These are phyloP conservation scores for Dicaeum eximium DNA, from an alignment of 2,113 vertebrate genomes.

Conservation along the genomic window DNA sequence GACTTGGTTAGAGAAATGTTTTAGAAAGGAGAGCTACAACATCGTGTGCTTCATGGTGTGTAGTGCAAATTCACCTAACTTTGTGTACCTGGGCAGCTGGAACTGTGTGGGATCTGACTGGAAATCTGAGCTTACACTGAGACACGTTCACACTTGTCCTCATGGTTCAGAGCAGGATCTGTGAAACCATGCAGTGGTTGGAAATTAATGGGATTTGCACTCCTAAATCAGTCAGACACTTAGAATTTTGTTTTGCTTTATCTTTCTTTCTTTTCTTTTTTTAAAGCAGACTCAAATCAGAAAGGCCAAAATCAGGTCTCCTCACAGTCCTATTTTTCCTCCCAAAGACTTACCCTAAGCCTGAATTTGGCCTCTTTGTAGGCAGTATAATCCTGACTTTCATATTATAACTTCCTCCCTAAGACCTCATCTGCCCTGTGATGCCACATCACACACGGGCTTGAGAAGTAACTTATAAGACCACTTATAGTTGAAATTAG, in stretches of 20 bases:
- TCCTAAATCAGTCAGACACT: not conserved
- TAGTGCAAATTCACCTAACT: not conserved
- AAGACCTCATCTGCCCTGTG: not conserved
- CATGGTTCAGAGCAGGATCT: not conserved
- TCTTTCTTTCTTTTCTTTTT: not conserved
- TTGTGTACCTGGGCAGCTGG: not conserved
- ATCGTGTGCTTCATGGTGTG: rapidly evolving
- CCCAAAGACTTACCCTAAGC: not conserved
- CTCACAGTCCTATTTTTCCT: not conserved
- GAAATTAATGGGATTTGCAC: not conserved
- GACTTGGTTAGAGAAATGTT: not conserved
- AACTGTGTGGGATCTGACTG: rapidly evolving
- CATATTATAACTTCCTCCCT: not conserved
- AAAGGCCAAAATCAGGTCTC: not conserved
- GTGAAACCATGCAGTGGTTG: not conserved
- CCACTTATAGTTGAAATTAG: not conserved
- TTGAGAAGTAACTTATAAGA: not conserved
- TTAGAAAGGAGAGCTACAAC: not conserved
- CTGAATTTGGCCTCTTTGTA: not conserved
- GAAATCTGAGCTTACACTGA: not conserved
- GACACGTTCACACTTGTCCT: not conserved
- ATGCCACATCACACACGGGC: not conserved
- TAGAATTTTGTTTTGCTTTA: not conserved
- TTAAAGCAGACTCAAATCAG: not conserved
- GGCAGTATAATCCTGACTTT: not conserved